Conservation (phyloP, 1,140 invertebrate species). For the Oedothorax gibbosus region DNA sequence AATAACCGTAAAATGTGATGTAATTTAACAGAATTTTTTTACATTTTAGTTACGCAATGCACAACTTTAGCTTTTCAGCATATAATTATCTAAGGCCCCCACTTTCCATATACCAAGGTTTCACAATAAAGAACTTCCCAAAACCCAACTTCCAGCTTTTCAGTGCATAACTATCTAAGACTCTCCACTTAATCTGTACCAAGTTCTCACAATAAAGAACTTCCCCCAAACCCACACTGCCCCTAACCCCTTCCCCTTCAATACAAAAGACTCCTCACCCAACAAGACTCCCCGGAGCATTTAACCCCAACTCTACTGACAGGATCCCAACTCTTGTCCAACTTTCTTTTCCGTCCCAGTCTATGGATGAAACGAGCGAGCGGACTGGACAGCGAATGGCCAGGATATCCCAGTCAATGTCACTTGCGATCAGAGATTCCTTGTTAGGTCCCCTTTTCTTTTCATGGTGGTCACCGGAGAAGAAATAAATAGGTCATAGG, state of each 20-base stretch:
- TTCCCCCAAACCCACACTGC: not conserved
- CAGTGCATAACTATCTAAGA: too few relatives aligned
- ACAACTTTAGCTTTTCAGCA: too few relatives aligned
- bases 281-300: too few relatives aligned
- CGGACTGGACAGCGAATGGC: conserved; percentile 8
- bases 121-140: not conserved
- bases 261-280: too few relatives aligned
- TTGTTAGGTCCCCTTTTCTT: conserved; percentile 26
- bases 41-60: too few relatives aligned
- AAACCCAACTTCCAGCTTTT: not conserved
- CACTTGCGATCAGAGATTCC: conserved; percentile 17
- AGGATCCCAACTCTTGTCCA: not conserved
- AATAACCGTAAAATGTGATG: too few relatives aligned
- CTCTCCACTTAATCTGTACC: too few relatives aligned
- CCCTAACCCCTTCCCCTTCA: not conserved
- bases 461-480: not conserved
- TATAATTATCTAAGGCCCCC: too few relatives aligned
- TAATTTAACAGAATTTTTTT: too few relatives aligned
- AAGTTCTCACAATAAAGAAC: not conserved
- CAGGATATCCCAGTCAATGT: not conserved
- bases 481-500: not conserved
- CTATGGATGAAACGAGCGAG: conserved; percentile 14
- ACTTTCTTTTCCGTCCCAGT: conserved; percentile 7
- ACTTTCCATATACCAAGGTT: not conserved
- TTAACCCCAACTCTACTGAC: too few relatives aligned